phyloP scores from a whole-genome alignment of 2,888 invertebrate species.

The Geophilus truncorum region DNA sequence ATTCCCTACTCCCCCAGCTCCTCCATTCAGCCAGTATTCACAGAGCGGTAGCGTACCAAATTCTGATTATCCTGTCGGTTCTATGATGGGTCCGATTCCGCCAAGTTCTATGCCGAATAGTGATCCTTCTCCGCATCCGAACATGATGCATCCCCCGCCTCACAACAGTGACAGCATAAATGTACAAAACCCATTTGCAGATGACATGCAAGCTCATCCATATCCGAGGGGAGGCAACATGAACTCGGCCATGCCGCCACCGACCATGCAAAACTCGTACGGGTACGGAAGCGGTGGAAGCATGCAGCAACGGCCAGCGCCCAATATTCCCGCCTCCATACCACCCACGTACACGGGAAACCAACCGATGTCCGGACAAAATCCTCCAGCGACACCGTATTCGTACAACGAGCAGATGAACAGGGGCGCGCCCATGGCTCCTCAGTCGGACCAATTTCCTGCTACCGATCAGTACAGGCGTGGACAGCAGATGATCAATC shows the following conservation, averaged over 20 bases:
- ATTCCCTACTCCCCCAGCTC: conserved; percentile 41
- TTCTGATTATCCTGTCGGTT: conserved; percentile 30
- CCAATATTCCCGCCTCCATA: conserved; percentile 31
- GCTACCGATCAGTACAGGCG: conserved; percentile 49
- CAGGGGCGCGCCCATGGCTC: neutral
- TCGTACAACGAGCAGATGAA: conserved; percentile 34
- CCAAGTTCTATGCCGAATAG: neutral
- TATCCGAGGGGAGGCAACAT: conserved; percentile 32
- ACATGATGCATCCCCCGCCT: conserved; percentile 33
- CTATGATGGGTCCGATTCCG: neutral
- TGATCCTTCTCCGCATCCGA: conserved; percentile 18
- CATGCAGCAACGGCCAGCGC: conserved; percentile 29
- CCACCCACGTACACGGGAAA: conserved; percentile 31
- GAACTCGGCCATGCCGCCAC: conserved; percentile 30
- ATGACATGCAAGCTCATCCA: conserved; percentile 38
- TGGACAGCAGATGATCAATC: conserved; percentile 39
- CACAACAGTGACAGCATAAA: conserved; percentile 44
- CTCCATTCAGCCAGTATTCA: conserved; percentile 39
- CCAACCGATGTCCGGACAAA: conserved; percentile 29
- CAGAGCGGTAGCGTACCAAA: conserved; percentile 36
- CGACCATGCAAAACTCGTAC: conserved; percentile 31
- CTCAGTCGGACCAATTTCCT: conserved; percentile 33
- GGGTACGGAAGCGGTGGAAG: conserved; percentile 11
- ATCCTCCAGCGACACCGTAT: conserved; percentile 25
- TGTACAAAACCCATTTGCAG: conserved; percentile 48